Percentiles rank a stretch among this genome's conserved stretches.
Evolutionary conservation across 2,113 vertebrate genomes (phyloP).

Genomic region (Pachypanchax playfairii): DNA sequence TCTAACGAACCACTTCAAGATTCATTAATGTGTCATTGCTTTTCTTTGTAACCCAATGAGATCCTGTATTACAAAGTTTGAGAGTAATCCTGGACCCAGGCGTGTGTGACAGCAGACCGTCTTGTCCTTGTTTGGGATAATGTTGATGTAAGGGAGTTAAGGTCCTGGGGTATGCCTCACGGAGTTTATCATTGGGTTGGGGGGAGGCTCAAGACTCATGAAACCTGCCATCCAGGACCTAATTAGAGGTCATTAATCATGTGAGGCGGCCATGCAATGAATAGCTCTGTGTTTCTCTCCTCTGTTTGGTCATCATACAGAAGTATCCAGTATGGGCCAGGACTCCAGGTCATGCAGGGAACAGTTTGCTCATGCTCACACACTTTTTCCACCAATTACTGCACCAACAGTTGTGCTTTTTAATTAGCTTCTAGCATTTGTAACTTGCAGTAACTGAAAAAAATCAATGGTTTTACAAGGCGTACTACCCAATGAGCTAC

Average conservation of each 20-base stretch:
- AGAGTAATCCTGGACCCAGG: neutral
- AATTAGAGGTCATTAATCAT: constrained; percentile 84
- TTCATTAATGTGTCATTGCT: constrained; percentile 1
- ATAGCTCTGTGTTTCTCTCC: constrained; percentile 73
- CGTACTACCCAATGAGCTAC: no score
- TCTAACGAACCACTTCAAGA: neutral
- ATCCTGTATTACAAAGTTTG: constrained; percentile 1
- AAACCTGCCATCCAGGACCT: constrained; percentile 75
- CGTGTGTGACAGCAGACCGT: constrained; percentile 35
- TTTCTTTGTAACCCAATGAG: constrained; percentile 13
- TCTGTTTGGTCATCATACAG: constrained; percentile 58
- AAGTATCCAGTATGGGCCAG: constrained; percentile 31
- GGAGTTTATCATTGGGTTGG: constrained; percentile 68
- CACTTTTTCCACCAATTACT: constrained; percentile 4
- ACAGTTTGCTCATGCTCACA: constrained; percentile 36
- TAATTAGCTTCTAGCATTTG: neutral
- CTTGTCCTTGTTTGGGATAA: constrained; percentile 56
- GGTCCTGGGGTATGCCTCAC: constrained; percentile 54
- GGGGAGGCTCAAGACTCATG: constrained; percentile 61
- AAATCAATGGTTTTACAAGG: no score
- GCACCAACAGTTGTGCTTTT: neutral
- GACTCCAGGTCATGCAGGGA: constrained; percentile 38
- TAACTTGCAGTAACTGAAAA: no score
- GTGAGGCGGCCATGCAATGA: constrained; percentile 70
- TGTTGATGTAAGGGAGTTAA: constrained; percentile 64